Evolutionary conservation across 1,140 invertebrate species (phyloP).

Genomic region (Uloborus diversus): DNA sequence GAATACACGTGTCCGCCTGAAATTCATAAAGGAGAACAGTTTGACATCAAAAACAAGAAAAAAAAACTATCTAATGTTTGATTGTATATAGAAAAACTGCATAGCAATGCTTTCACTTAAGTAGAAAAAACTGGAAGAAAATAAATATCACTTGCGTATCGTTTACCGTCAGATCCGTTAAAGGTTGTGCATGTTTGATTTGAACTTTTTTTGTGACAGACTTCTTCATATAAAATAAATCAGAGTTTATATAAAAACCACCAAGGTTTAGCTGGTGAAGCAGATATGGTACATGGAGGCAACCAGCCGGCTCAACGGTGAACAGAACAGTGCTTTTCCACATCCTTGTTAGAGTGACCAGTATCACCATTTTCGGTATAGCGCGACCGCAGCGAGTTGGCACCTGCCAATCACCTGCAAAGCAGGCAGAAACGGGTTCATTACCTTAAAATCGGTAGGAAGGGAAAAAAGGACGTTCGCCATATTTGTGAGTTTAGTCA

Average conservation of each 20-base stretch:
- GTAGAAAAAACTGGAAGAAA: constrained; percentile 34
- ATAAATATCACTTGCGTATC: constrained; percentile 22
- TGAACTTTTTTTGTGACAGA: background rate
- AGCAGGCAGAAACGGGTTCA: too few species aligned
- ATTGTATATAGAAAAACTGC: constrained; percentile 18
- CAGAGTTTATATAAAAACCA: constrained; percentile 31
- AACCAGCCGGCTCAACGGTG: background rate
- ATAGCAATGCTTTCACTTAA: constrained; percentile 25
- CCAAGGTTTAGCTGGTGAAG: constrained; percentile 10
- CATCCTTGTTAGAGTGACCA: too few species aligned
- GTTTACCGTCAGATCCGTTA: constrained; percentile 15
- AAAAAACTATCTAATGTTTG: constrained; percentile 30
- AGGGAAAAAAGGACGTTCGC: too few species aligned
- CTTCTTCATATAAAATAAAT: constrained; percentile 41
- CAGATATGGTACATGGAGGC: constrained; percentile 12
- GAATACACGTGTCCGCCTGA: background rate
- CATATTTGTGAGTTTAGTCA: too few species aligned
- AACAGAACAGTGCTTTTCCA: background rate
- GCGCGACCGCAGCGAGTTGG: too few species aligned
- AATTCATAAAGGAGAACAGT: constrained; percentile 20
- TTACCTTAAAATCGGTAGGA: too few species aligned
- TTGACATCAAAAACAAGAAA: constrained; percentile 13
- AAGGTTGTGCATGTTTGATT: constrained; percentile 12
- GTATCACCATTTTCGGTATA: too few species aligned
- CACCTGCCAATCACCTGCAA: too few species aligned